phyloP scores from a whole-genome alignment of 2,888 invertebrate genomes.

The Reticulitermes lucifugus region DNA sequence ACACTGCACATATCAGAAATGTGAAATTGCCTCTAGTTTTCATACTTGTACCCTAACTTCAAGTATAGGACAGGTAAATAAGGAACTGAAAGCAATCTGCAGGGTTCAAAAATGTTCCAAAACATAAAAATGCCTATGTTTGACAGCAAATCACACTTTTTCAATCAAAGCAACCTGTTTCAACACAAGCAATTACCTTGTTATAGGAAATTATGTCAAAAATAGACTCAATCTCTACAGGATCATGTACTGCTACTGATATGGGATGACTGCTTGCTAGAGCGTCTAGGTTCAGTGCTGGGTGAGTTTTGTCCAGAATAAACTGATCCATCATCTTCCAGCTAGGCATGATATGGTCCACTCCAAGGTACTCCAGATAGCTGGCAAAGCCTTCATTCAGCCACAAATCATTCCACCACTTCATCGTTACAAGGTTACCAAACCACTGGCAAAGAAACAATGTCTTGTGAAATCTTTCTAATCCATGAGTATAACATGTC shows the following conservation, averaged over 20 bases:
- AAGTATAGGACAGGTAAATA: too few relatives aligned
- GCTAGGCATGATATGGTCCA: constrained; percentile 71
- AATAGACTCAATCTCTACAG: constrained; percentile 77
- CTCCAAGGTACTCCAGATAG: constrained; percentile 82
- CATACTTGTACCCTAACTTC: too few relatives aligned
- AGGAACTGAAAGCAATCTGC: too few relatives aligned
- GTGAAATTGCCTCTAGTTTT: too few relatives aligned
- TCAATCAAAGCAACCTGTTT: too few relatives aligned
- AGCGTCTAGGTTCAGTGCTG: constrained; percentile 76
- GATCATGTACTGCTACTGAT: constrained; percentile 75
- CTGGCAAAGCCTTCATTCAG: constrained; percentile 90
- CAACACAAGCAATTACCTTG: constrained; percentile 65
- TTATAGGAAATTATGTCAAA: constrained; percentile 82
- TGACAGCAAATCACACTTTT: too few relatives aligned
- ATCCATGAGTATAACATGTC: too few relatives aligned
- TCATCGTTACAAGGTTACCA: constrained; percentile 92
- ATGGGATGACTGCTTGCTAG: constrained; percentile 79
- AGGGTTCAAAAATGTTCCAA: too few relatives aligned
- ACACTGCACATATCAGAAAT: too few relatives aligned
- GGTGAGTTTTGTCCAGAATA: constrained; percentile 75
- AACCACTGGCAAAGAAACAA: constrained; percentile 72
- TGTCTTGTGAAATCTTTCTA: too few relatives aligned
- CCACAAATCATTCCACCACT: constrained; percentile 96
- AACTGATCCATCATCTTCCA: constrained; percentile 81
- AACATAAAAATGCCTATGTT: too few relatives aligned